phyloP scores from a whole-genome alignment of 2,113 vertebrate species.

The Myiopsitta monachus region DNA sequence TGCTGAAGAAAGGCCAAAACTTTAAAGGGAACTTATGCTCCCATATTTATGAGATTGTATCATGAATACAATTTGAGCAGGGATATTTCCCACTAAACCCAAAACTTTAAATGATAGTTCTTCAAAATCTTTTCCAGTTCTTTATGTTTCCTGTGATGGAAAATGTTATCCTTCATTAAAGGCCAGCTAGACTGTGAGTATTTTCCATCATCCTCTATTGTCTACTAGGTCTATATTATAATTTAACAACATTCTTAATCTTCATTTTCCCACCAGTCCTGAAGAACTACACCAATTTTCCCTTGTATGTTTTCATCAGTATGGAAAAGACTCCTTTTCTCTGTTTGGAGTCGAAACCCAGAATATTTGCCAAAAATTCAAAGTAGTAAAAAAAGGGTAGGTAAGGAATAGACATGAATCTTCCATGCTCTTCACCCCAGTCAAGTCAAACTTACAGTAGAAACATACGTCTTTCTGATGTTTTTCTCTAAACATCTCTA shows the following conservation, averaged over 20 bases:
- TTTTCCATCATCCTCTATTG: slow-evolving; percentile 19
- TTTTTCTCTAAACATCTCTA: neutral
- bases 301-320: neutral
- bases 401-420: neutral
- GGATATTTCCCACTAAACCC: slow-evolving; percentile 33
- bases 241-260: slow-evolving; percentile 42
- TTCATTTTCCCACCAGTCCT: slow-evolving; percentile 17
- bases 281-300: slow-evolving; percentile 19
- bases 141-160: slow-evolving; percentile 51
- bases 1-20: neutral
- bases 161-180: slow-evolving; percentile 44
- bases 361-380: neutral
- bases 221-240: slow-evolving; percentile 7
- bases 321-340: neutral
- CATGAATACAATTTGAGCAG: slow-evolving; percentile 4
- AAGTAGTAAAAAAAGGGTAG: neutral
- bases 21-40: slow-evolving; percentile 9
- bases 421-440: neutral
- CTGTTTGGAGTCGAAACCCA: neutral
- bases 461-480: neutral
- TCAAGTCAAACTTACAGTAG: neutral
- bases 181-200: neutral
- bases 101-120: slow-evolving; percentile 49
- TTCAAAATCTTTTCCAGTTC: slow-evolving; percentile 38
- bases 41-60: slow-evolving; percentile 37